Evolutionary conservation across 2,797 vertebrate genomes (phyloP).

Genomic region (Ctenosaura bakeri): DNA sequence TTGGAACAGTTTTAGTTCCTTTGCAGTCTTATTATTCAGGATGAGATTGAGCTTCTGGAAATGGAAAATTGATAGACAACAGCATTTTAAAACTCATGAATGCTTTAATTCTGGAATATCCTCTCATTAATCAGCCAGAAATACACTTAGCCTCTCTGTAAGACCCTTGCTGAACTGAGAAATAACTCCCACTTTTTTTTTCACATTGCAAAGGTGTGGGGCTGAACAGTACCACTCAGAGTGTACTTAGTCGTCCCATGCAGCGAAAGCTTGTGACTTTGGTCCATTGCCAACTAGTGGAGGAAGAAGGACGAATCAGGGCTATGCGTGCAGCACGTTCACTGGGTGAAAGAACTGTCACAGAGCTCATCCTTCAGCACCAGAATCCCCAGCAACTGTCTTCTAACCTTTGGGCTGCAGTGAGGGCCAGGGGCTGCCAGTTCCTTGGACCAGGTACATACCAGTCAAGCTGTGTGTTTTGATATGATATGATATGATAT

Average conservation of each 20-base stretch:
- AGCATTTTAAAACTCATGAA: background rate
- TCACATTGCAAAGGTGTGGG: slow-evolving; percentile 87
- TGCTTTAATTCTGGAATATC: background rate
- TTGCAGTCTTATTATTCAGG: background rate
- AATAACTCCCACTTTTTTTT: background rate
- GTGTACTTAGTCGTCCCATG: slow-evolving; percentile 97
- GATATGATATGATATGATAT: background rate
- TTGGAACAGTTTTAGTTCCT: background rate
- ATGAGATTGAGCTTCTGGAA: too few species aligned
- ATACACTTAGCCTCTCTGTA: background rate
- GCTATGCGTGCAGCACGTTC: slow-evolving; percentile 98
- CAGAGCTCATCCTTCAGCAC: slow-evolving; percentile 98
- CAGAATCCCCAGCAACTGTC: slow-evolving; percentile 99
- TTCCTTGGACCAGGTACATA: slow-evolving; percentile 95
- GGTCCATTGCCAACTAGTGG: slow-evolving; percentile 98
- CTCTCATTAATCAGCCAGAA: background rate
- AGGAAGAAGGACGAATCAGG: slow-evolving; percentile 96
- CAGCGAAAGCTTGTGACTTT: slow-evolving; percentile 97
- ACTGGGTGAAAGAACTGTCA: slow-evolving; percentile 96
- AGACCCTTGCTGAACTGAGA: background rate
- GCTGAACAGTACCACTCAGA: slow-evolving; percentile 95
- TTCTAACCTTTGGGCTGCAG: slow-evolving; percentile 98
- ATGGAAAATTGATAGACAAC: background rate
- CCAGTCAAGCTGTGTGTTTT: background rate
- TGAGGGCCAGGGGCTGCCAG: slow-evolving; percentile 96